Conservation (phyloP, 1,140 invertebrate genomes). For the Macrobrachium nipponense region DNA sequence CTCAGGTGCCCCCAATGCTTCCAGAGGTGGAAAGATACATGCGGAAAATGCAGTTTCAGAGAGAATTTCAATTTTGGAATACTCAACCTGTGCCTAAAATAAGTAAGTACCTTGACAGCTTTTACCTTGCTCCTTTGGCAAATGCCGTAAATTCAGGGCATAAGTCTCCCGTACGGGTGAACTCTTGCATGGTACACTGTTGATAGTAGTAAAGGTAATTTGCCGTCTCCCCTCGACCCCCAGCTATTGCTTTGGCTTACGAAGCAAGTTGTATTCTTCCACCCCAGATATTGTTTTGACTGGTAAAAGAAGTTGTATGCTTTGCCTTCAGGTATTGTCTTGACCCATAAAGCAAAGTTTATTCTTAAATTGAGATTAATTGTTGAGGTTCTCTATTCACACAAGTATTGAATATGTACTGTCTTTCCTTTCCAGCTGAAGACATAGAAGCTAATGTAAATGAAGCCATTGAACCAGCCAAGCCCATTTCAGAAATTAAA, state of each 20-base stretch:
- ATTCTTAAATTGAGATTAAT: not conserved
- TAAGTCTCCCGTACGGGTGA: too few species aligned
- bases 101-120: slow-evolving; percentile 74
- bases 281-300: too few species aligned
- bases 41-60: slow-evolving; percentile 68
- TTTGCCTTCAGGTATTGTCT: too few species aligned
- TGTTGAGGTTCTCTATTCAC: not conserved
- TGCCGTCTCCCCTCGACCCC: too few species aligned
- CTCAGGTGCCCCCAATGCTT: slow-evolving; percentile 1
- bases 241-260: too few species aligned
- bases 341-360: too few species aligned
- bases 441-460: slow-evolving; percentile 84
- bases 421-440: slow-evolving; percentile 64
- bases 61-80: slow-evolving; percentile 97
- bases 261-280: too few species aligned
- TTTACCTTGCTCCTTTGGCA: not conserved
- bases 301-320: too few species aligned
- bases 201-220: too few species aligned
- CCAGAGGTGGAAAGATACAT: slow-evolving; percentile 57
- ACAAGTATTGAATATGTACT: not conserved
- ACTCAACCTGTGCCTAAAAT: slow-evolving; percentile 99
- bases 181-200: too few species aligned
- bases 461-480: slow-evolving; percentile 90
- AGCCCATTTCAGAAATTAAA: slow-evolving; percentile 83
- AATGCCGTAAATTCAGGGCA: too few species aligned